Evolutionary conservation across 2,888 invertebrate species (phyloP).

Genomic region (Caprella mutica): DNA sequence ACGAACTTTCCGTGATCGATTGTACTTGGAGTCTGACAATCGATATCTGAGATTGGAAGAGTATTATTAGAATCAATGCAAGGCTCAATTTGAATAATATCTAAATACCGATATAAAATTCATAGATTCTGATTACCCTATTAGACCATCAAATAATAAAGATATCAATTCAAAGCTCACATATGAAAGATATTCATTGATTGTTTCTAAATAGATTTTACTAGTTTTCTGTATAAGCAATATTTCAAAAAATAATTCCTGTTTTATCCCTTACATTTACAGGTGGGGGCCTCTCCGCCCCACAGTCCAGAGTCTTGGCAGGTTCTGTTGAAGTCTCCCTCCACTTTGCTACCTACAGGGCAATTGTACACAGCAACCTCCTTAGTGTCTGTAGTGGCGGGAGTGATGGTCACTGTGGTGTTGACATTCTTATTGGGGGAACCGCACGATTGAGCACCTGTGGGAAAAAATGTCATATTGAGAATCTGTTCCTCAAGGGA

Average conservation of each 20-base stretch:
- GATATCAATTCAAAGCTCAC: too few relatives aligned
- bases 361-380: constrained; percentile 58
- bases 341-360: constrained; percentile 67
- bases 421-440: constrained; percentile 74
- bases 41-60: too few relatives aligned
- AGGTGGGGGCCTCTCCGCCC: constrained; percentile 67
- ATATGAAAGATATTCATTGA: too few relatives aligned
- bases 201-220: too few relatives aligned
- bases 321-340: constrained; percentile 55
- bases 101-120: too few relatives aligned
- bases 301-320: constrained; percentile 69
- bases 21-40: constrained; percentile 55
- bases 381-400: constrained; percentile 63
- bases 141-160: too few relatives aligned
- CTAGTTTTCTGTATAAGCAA: too few relatives aligned
- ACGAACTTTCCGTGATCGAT: constrained; percentile 55
- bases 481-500: too few relatives aligned
- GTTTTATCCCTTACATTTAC: constrained; percentile 85
- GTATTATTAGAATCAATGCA: too few relatives aligned
- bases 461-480: background rate
- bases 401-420: constrained; percentile 63
- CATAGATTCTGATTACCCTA: too few relatives aligned
- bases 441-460: constrained; percentile 73
- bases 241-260: too few relatives aligned
- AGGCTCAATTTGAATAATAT: too few relatives aligned